Base-by-base conservation (phyloP, 2,888 invertebrate genomes). In the Blastobasis adustella region DNA sequence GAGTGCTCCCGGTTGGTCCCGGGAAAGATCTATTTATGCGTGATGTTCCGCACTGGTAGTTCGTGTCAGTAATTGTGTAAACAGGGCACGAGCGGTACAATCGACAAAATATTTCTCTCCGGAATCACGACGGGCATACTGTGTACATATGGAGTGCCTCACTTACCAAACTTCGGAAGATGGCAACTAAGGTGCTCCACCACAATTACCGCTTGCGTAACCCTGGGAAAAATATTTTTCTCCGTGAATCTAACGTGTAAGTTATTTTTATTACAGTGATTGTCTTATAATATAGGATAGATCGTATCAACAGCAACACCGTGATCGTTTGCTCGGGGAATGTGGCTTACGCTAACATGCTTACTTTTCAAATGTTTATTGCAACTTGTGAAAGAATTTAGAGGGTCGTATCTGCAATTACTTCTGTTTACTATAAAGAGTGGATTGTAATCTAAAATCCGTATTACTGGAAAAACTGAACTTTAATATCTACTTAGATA, bases 131-230 rank as follows among this genome's bases (percentile, higher is more conserved):
- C 83, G 84, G 82, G 86, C 86, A 88, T 73, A 82, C 82, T 86
- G 86, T 86, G 79, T 80, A 83, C 76, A 70, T 81, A 87, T 86
- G 88, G 87, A 87, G 87, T 82, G 86, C 88, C 87, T 87, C 85
- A 87, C 87, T 88, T 87, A 87, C 88, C 87, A 85, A 86, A 87
- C 85, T 84, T 86, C 86, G 82, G 84, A 84, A 77, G 87, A 86
- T 87, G 87, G 88, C 88, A 87, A 87, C 79, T 87, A 87, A 88
- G 88, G 88, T 87, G 80, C 86, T 87, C 88, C 88, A 87, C 87
- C 86, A 87, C 86, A 87, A 82, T 82, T 86, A 88, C 88, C 88
- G 88, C 87, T 87, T 87, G 87, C 87, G 87, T 86, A 88, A 88
- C 87, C 87, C 88, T 87, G 87, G 88, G 87, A 76, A 88, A 88